Evolutionary conservation across 2,113 vertebrate genomes (phyloP).

Genomic region (Meriones unguiculatus): DNA sequence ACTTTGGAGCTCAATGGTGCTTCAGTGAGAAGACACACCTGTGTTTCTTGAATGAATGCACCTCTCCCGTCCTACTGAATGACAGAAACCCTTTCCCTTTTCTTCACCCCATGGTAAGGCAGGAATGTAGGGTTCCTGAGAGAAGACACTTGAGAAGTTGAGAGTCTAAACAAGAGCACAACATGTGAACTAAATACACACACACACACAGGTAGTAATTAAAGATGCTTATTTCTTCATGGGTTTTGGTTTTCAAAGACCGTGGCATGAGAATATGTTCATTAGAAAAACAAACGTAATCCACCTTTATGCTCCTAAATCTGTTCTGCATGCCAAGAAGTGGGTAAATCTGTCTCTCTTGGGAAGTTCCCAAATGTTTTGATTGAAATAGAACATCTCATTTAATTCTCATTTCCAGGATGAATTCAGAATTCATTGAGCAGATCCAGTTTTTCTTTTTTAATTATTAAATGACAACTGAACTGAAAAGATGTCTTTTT

Average conservation of each 20-base stretch:
- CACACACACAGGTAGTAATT: not conserved
- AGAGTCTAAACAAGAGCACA: not conserved
- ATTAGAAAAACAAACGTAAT: constrained; percentile 15
- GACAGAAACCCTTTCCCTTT: not conserved
- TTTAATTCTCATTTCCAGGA: constrained; percentile 47
- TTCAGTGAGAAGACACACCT: not conserved
- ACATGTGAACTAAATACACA: not conserved
- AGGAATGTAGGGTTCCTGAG: not conserved
- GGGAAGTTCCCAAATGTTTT: constrained; percentile 66
- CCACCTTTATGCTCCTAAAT: constrained; percentile 63
- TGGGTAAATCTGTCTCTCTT: constrained; percentile 42
- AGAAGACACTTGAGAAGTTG: not conserved
- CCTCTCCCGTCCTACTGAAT: not conserved
- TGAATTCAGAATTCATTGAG: constrained; percentile 64
- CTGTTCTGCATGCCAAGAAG: constrained; percentile 33
- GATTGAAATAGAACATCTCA: constrained; percentile 67
- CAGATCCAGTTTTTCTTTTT: constrained; percentile 39
- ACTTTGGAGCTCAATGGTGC: not conserved
- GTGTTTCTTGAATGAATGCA: not conserved
- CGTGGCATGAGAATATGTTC: not conserved
- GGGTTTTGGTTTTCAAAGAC: not conserved
- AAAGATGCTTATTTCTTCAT: not conserved
- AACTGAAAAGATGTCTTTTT: constrained; percentile 58
- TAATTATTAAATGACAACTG: constrained; percentile 21
- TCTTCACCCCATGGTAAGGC: not conserved